Evolutionary conservation across 1,140 invertebrate species (phyloP).

Genomic region (Drosophila quadrilineata): DNA sequence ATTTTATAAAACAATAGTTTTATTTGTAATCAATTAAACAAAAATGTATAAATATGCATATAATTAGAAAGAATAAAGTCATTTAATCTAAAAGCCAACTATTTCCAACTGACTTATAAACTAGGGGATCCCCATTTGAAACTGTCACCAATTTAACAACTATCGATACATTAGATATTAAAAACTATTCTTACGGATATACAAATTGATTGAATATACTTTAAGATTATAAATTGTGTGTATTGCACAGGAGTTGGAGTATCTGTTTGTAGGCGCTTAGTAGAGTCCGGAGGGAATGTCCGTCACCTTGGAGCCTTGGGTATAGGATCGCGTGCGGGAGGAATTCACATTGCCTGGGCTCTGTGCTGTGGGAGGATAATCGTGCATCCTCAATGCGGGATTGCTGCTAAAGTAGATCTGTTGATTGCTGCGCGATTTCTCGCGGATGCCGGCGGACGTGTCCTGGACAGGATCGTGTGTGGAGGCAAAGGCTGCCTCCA

Average conservation of each 20-base stretch:
- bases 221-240: constrained; percentile 36
- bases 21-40: constrained; percentile 14
- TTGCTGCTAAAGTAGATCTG: constrained; percentile 80
- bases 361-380: constrained; percentile 31
- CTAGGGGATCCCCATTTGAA: constrained; percentile 68
- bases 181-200: too few relatives aligned
- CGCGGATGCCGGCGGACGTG: constrained; percentile 82
- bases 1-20: constrained; percentile 14
- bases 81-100: constrained; percentile 2
- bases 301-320: constrained; percentile 84
- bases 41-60: constrained; percentile 34
- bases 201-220: constrained; percentile 2
- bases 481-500: constrained; percentile 84
- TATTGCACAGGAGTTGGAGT: constrained; percentile 54
- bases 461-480: constrained; percentile 85
- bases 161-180: too few relatives aligned
- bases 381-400: constrained; percentile 79
- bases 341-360: constrained; percentile 28
- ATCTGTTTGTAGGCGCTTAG: constrained; percentile 61
- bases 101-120: constrained; percentile 30
- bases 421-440: constrained; percentile 82
- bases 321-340: constrained; percentile 65
- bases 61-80: background rate
- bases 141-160: constrained; percentile 70
- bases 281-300: constrained; percentile 88